Conservation (phyloP, 1,140 invertebrate genomes). For the Eriocheir sinensis region DNA sequence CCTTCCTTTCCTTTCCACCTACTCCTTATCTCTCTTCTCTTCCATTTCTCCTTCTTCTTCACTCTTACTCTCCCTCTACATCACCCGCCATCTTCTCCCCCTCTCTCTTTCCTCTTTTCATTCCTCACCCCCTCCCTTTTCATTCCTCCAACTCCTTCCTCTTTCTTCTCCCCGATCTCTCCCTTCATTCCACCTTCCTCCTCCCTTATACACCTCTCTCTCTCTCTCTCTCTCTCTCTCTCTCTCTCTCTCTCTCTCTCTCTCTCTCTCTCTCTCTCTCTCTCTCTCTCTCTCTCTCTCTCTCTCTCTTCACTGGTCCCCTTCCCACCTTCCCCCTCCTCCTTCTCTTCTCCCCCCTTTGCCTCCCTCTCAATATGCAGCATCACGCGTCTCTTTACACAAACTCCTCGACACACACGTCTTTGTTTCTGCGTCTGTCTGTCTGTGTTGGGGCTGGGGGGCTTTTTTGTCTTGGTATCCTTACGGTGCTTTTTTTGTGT, state of each 20-base stretch:
- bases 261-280: neutral
- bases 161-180: neutral
- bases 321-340: neutral
- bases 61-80: neutral
- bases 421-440: neutral
- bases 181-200: neutral
- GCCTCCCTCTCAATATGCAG: no score
- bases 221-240: neutral
- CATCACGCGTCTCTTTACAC: no score
- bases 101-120: neutral
- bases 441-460: neutral
- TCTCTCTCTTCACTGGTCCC: constrained; percentile 8
- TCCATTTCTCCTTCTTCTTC: neutral
- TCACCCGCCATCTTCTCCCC: neutral
- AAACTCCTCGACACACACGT: no score
- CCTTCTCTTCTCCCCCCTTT: no score
- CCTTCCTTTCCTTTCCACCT: neutral
- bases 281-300: constrained; percentile 30
- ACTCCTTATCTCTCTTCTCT: neutral
- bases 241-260: neutral
- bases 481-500: neutral
- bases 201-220: neutral
- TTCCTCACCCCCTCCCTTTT: neutral
- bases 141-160: neutral
- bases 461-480: neutral